Evolutionary conservation across 2,797 vertebrate genomes (phyloP).

Genomic region (Sebastes aleutianus): DNA sequence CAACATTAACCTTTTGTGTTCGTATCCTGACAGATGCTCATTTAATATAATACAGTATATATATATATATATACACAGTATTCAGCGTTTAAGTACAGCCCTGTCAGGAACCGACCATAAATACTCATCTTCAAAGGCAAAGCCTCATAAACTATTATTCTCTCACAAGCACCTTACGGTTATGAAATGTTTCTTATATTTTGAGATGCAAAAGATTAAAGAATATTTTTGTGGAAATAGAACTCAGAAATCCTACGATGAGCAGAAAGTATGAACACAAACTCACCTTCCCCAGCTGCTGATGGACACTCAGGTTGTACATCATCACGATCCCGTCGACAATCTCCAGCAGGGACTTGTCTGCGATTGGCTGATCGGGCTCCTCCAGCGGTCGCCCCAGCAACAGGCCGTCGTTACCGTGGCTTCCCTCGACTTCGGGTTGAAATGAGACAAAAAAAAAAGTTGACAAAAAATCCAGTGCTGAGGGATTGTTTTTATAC

Average conservation of each 20-base stretch:
- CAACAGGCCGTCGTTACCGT: conserved; percentile 92
- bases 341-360: conserved; percentile 95
- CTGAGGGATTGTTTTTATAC: neutral
- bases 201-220: neutral
- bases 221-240: too few species aligned
- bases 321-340: conserved; percentile 96
- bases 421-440: conserved; percentile 90
- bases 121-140: neutral
- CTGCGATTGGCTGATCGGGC: conserved; percentile 88
- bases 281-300: conserved; percentile 96
- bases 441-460: neutral
- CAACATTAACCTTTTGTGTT: neutral
- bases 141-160: neutral
- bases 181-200: neutral
- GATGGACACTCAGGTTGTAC: conserved; percentile 98
- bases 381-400: conserved; percentile 93
- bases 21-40: neutral
- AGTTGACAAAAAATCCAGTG: neutral
- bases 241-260: neutral
- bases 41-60: neutral
- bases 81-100: too few species aligned
- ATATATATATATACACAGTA: neutral
- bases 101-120: too few species aligned
- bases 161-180: neutral
- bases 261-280: neutral